Percentiles rank a stretch among this genome's conserved stretches.
These are phyloP conservation scores for Osmoderma eremita DNA, from an alignment of 2,888 invertebrate species.

Conservation along the genomic window DNA sequence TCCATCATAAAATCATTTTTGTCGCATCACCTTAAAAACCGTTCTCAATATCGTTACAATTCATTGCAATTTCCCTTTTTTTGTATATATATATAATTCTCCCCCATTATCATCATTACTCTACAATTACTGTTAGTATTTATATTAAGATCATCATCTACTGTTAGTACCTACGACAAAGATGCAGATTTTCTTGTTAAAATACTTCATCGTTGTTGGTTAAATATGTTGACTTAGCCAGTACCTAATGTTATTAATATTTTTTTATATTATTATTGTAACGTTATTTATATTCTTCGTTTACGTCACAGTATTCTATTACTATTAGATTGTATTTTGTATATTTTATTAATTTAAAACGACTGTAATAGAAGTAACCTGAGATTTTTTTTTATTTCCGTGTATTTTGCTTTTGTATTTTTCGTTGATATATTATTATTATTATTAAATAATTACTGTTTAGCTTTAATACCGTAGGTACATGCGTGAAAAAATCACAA, in stretches of 20 bases:
- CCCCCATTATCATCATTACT: slow-evolving; percentile 25
- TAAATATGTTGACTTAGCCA: slow-evolving; percentile 53
- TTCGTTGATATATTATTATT: slow-evolving; percentile 24
- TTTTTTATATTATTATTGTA: slow-evolving; percentile 42
- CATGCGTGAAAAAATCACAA: slow-evolving; percentile 29
- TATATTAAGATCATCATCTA: slow-evolving; percentile 43
- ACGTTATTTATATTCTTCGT: slow-evolving; percentile 48
- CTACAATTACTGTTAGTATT: slow-evolving; percentile 5
- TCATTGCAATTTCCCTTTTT: slow-evolving; percentile 40
- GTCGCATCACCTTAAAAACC: background rate
- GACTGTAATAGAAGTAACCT: slow-evolving; percentile 50
- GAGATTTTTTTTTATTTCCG: slow-evolving; percentile 35
- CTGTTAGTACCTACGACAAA: slow-evolving; percentile 45
- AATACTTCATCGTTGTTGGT: slow-evolving; percentile 54
- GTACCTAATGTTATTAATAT: slow-evolving; percentile 57
- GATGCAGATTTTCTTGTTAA: slow-evolving; percentile 46
- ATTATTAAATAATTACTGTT: slow-evolving; percentile 25
- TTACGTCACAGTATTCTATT: slow-evolving; percentile 60
- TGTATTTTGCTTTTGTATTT: slow-evolving; percentile 33
- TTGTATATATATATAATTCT: slow-evolving; percentile 45
- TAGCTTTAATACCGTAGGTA: slow-evolving; percentile 40
- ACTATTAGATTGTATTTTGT: slow-evolving; percentile 47
- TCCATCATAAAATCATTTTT: background rate
- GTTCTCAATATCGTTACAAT: background rate
- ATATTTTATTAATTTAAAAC: slow-evolving; percentile 49